phyloP scores from a whole-genome alignment of 2,888 invertebrate genomes.

The Pollenia labialis region DNA sequence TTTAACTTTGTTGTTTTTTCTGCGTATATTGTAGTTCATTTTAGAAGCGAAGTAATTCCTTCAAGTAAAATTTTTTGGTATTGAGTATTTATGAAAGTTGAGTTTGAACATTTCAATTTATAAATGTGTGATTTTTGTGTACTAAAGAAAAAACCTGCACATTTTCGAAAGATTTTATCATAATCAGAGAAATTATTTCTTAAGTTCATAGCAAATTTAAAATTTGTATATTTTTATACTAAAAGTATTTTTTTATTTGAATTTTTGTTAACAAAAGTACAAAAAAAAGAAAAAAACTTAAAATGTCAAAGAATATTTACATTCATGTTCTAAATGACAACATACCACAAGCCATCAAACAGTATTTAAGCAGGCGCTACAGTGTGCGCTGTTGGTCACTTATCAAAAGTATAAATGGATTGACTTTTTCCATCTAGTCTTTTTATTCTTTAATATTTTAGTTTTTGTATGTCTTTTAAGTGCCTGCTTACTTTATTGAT shows the following conservation, averaged over 20 bases:
- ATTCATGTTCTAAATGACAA: constrained; percentile 42
- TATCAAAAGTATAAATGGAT: no score
- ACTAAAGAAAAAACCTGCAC: neutral
- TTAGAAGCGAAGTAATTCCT: no score
- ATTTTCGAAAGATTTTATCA: neutral
- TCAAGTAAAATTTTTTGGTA: no score
- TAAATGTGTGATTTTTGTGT: neutral
- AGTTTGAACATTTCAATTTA: constrained; percentile 13
- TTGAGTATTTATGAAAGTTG: neutral
- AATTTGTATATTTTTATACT: no score
- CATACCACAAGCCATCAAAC: constrained; percentile 23
- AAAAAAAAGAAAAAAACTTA: neutral
- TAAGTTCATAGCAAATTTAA: no score
- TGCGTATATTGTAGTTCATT: no score
- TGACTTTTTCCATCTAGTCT: no score
- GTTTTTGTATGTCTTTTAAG: no score
- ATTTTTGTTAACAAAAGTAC: neutral
- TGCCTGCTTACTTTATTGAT: no score
- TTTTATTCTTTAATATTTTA: no score
- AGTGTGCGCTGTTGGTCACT: neutral
- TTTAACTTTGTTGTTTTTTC: neutral
- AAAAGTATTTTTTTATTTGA: neutral
- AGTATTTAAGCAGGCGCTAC: neutral
- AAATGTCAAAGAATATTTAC: constrained; percentile 15
- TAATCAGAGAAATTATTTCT: no score